Conservation (phyloP, 2,113 vertebrate species). For the Corythoichthys intestinalis region DNA sequence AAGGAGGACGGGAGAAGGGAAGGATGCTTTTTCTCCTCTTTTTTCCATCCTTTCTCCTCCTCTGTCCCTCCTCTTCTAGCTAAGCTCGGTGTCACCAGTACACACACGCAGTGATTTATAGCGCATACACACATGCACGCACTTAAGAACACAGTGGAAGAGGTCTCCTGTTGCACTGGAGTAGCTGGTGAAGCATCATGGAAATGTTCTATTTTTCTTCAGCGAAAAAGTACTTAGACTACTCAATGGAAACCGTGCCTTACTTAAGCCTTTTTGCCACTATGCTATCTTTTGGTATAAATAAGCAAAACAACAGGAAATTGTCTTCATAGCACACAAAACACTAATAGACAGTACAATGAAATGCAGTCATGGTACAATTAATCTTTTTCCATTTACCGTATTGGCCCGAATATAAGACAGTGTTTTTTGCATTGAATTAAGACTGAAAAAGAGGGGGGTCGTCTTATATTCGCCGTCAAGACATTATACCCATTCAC, state of each 20-base stretch:
- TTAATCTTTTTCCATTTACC: too few species aligned
- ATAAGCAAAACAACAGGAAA: neutral
- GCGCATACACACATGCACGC: conserved; percentile 8
- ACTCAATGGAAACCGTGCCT: neutral
- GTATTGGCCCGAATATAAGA: too few species aligned
- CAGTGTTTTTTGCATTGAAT: too few species aligned
- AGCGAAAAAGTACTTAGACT: neutral
- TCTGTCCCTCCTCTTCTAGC: conserved; percentile 21
- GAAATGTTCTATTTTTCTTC: neutral
- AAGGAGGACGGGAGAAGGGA: conserved; percentile 16
- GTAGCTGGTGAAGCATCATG: neutral
- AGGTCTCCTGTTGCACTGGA: conserved; percentile 17
- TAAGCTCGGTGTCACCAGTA: conserved; percentile 41
- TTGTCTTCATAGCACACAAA: neutral
- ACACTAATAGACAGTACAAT: too few species aligned
- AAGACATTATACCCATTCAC: too few species aligned
- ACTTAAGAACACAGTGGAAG: conserved; percentile 20
- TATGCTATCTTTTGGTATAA: neutral
- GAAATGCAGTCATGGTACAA: too few species aligned
- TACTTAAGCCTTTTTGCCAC: neutral
- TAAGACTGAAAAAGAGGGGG: too few species aligned
- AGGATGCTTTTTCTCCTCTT: conserved; percentile 14
- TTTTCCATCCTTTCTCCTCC: conserved; percentile 1
- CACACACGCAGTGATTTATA: conserved; percentile 35
- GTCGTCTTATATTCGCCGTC: too few species aligned